Percentiles rank a stretch among this genome's conserved stretches.
Evolutionary conservation across 2,797 vertebrate species (phyloP).

Genomic region (Naso thynnoides): DNA sequence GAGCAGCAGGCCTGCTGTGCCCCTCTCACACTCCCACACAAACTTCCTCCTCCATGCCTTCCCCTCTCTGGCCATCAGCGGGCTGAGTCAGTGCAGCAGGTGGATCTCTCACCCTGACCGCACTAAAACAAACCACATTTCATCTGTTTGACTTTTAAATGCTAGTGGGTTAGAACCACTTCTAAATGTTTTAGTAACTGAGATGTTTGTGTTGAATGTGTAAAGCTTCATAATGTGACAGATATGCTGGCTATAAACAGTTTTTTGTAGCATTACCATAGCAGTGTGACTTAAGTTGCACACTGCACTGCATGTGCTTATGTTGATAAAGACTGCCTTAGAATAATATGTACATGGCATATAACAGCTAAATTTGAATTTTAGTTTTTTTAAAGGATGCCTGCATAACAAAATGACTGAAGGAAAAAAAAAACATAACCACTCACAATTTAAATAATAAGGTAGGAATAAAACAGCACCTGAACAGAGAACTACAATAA

Average conservation of each 20-base stretch:
- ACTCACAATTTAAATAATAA: slow-evolving; percentile 74
- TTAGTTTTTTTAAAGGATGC: slow-evolving; percentile 41
- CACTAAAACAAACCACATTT: slow-evolving; percentile 61
- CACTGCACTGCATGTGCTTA: slow-evolving; percentile 12
- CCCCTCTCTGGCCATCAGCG: slow-evolving; percentile 52
- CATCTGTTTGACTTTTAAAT: slow-evolving; percentile 58
- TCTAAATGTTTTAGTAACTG: slow-evolving; percentile 17
- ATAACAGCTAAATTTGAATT: slow-evolving; percentile 19
- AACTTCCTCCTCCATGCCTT: slow-evolving; percentile 60
- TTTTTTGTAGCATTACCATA: slow-evolving; percentile 22
- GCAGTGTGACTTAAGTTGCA: slow-evolving; percentile 16
- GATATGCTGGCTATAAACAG: slow-evolving; percentile 22
- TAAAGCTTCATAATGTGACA: slow-evolving; percentile 31
- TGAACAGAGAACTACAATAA: slow-evolving; percentile 60
- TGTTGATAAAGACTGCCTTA: slow-evolving; percentile 31
- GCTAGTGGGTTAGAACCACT: slow-evolving; percentile 14
- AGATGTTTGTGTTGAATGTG: slow-evolving; percentile 38
- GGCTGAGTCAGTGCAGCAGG: slow-evolving; percentile 59
- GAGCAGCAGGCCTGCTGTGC: slow-evolving; percentile 74
- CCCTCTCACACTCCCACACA: slow-evolving; percentile 60
- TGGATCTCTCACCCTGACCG: slow-evolving; percentile 60
- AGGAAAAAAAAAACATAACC: slow-evolving; percentile 24
- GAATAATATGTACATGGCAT: slow-evolving; percentile 38
- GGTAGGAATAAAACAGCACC: slow-evolving; percentile 74
- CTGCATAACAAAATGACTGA: slow-evolving; percentile 37